These are phyloP conservation scores for Helostoma temminkii DNA, from an alignment of 2,797 vertebrate species.

Conservation along the genomic window DNA sequence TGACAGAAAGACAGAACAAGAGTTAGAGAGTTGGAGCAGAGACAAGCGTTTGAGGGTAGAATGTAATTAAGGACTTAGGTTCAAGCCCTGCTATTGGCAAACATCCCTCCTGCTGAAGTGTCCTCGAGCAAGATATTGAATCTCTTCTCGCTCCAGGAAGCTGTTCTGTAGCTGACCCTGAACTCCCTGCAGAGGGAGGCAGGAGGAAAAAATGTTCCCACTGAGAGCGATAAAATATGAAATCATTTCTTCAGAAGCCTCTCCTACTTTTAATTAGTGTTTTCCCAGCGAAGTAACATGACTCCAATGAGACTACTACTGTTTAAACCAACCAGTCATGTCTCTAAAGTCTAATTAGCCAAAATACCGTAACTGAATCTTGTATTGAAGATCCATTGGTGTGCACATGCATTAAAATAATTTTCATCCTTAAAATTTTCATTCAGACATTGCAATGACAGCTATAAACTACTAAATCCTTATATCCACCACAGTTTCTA, in stretches of 20 bases:
- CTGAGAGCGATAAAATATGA: not conserved
- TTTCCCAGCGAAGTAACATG: not conserved
- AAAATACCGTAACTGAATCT: not conserved
- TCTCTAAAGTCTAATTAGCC: constrained; percentile 27
- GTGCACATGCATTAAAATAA: not conserved
- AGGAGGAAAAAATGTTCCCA: not conserved
- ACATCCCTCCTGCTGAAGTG: constrained; percentile 42
- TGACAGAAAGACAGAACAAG: constrained; percentile 1
- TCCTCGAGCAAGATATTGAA: constrained; percentile 56
- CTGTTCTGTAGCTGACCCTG: constrained; percentile 31
- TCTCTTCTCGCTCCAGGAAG: constrained; percentile 1
- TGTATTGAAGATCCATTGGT: not conserved
- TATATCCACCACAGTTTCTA: not conserved
- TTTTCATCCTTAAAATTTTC: not conserved
- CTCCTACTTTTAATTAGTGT: not conserved
- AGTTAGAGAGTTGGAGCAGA: not conserved
- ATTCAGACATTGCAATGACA: not conserved
- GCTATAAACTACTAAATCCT: not conserved
- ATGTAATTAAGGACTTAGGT: constrained; percentile 39
- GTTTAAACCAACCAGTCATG: not conserved
- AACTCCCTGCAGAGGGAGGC: constrained; percentile 4
- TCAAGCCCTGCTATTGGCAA: constrained; percentile 33
- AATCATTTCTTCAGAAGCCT: constrained; percentile 3
- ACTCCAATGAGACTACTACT: not conserved
- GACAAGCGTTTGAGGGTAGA: constrained; percentile 16